Percentiles rank a stretch among this genome's conserved stretches.
Conservation (phyloP, 35 echinoderm and acorn worm species). For the Heliocidaris tuberculata region DNA sequence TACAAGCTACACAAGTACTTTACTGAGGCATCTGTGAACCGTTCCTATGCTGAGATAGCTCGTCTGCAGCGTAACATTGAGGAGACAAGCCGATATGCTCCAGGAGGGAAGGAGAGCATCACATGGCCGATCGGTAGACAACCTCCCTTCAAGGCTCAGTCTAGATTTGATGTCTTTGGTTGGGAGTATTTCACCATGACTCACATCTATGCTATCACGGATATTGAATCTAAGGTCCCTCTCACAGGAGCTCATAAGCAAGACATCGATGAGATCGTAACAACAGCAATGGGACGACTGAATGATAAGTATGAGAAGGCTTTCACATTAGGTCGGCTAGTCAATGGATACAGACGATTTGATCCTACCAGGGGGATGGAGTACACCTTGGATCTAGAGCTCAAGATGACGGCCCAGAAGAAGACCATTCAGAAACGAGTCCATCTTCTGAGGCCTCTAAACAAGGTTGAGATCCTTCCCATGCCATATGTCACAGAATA, state of each 20-base stretch:
- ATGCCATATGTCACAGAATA: constrained; percentile 99
- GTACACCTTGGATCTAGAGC: constrained; percentile 91
- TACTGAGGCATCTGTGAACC: constrained; percentile 73
- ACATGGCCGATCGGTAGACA: constrained; percentile 86
- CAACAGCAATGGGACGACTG: constrained; percentile 77
- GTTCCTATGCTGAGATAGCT: constrained; percentile 68
- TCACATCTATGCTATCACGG: constrained; percentile 75
- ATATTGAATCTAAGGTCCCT: constrained; percentile 79
- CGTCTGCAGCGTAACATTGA: constrained; percentile 64
- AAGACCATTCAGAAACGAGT: constrained; percentile 89
- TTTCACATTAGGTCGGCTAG: constrained; percentile 76
- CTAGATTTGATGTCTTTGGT: constrained; percentile 83
- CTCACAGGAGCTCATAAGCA: constrained; percentile 78
- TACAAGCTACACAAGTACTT: constrained; percentile 94
- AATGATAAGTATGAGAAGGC: constrained; percentile 88
- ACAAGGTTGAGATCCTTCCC: constrained; percentile 87
- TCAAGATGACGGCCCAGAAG: constrained; percentile 79
- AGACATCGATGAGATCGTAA: constrained; percentile 93
- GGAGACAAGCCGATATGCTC: constrained; percentile 64
- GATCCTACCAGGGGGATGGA: constrained; percentile 97
- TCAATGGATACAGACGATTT: constrained; percentile 95
- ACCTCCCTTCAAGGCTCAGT: constrained; percentile 73
- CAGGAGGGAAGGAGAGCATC: constrained; percentile 69
- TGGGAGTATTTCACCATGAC: constrained; percentile 99
- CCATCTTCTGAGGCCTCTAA: constrained; percentile 80